A percentile compares a stretch with the other conserved stretches of the same genome.
These are phyloP conservation scores for Cotesia vestalis DNA, from an alignment of 1,140 invertebrate genomes.

Conservation along the genomic window DNA sequence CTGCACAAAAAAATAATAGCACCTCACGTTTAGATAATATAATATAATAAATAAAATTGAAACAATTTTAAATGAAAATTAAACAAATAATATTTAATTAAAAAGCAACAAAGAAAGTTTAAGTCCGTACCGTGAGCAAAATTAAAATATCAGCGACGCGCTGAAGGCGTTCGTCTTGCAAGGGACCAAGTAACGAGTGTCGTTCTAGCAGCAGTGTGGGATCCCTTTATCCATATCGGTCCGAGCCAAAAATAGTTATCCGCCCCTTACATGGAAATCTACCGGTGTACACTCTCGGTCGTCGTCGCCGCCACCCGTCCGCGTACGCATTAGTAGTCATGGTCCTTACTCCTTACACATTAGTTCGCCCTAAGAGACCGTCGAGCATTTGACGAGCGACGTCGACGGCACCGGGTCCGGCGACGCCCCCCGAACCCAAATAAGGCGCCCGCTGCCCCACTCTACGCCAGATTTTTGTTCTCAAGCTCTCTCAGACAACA, in stretches of 20 bases:
- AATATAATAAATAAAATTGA: not conserved
- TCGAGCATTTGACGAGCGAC: slow-evolving; percentile 37
- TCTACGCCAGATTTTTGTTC: not conserved
- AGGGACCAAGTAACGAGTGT: slow-evolving; percentile 57
- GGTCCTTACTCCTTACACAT: slow-evolving; percentile 56
- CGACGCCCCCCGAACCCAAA: slow-evolving; percentile 61
- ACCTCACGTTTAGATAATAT: not conserved
- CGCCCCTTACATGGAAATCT: slow-evolving; percentile 61
- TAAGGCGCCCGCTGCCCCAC: slow-evolving; percentile 56
- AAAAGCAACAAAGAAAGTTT: slow-evolving; percentile 18
- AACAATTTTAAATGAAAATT: not conserved
- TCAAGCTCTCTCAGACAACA: not conserved
- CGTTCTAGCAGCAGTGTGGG: slow-evolving; percentile 52
- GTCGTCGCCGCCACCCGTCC: slow-evolving; percentile 37
- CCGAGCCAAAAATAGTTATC: slow-evolving; percentile 58
- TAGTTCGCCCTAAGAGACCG: slow-evolving; percentile 49
- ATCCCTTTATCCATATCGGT: slow-evolving; percentile 63
- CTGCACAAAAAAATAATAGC: not conserved
- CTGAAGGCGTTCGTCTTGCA: slow-evolving; percentile 52
- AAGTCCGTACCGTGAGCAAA: slow-evolving; percentile 48
- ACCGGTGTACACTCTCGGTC: slow-evolving; percentile 36
- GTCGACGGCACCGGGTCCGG: slow-evolving; percentile 35
- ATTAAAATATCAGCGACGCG: slow-evolving; percentile 49
- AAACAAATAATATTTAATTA: not conserved
- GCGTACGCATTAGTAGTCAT: slow-evolving; percentile 36